A percentile compares a stretch with the other conserved stretches of the same genome.
Conservation (phyloP, 1,140 invertebrate genomes). For the Magallana gigas region DNA sequence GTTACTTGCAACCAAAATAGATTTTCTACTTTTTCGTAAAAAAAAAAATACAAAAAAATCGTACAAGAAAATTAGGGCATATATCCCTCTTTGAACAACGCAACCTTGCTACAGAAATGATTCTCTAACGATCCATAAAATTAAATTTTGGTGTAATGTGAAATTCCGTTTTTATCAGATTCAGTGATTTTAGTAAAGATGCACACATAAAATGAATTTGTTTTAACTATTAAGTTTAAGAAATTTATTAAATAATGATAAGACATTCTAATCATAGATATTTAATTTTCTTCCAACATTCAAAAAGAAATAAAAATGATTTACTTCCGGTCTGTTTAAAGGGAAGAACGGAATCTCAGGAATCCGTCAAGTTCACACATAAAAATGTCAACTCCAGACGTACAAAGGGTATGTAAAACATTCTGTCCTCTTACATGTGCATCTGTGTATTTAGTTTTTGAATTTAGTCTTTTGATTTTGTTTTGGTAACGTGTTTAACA, state of each 20-base stretch:
- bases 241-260: background rate
- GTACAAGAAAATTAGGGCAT: too few relatives aligned
- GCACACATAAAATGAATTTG: background rate
- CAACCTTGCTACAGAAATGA: too few relatives aligned
- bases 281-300: background rate
- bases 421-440: background rate
- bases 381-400: slow-evolving; percentile 65
- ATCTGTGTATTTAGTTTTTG: background rate
- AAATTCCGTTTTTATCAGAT: slow-evolving; percentile 28
- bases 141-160: too few relatives aligned
- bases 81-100: too few relatives aligned
- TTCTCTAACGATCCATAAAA: too few relatives aligned
- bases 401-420: slow-evolving; percentile 62
- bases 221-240: background rate
- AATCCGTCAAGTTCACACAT: slow-evolving; percentile 23
- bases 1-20: too few relatives aligned
- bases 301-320: background rate
- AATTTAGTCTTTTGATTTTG: background rate
- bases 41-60: too few relatives aligned
- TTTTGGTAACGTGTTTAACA: background rate
- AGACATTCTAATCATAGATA: background rate
- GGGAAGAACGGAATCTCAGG: slow-evolving; percentile 28
- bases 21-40: too few relatives aligned
- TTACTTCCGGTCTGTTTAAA: slow-evolving; percentile 35
- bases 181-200: background rate